These are phyloP conservation scores for Morone saxatilis DNA, from an alignment of 2,113 vertebrate species.

Conservation along the genomic window DNA sequence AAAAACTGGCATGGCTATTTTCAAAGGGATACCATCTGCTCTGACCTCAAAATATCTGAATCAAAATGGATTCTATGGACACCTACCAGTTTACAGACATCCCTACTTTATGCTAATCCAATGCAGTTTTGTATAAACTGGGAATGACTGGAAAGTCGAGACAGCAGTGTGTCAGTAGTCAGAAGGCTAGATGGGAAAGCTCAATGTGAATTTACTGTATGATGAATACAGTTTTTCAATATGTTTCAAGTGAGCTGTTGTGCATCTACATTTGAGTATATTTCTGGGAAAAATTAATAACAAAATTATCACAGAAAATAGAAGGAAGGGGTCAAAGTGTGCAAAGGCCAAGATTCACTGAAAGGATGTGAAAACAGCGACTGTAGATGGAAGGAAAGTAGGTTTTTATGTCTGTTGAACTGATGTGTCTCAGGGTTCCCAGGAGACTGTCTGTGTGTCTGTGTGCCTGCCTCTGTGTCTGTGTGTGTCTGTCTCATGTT, in stretches of 20 bases:
- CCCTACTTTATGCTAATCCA: too few species aligned
- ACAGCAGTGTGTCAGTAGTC: too few species aligned
- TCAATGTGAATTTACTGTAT: background rate
- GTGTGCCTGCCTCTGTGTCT: slow-evolving; percentile 10
- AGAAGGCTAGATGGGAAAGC: too few species aligned
- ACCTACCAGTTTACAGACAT: too few species aligned
- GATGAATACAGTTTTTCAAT: background rate
- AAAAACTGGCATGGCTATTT: too few species aligned
- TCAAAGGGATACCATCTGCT: too few species aligned
- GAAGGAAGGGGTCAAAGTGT: background rate
- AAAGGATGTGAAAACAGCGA: background rate
- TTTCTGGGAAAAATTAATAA: background rate
- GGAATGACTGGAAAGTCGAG: too few species aligned
- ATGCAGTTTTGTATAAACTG: too few species aligned
- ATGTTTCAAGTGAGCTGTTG: background rate
- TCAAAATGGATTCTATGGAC: too few species aligned
- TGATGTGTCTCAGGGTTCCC: background rate
- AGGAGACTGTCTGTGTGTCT: slow-evolving; percentile 3
- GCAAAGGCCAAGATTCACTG: background rate
- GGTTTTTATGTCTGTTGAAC: background rate
- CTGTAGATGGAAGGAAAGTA: background rate
- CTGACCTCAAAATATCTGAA: too few species aligned
- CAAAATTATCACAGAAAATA: background rate
- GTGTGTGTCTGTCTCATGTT: slow-evolving; percentile 21
- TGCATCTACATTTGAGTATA: background rate